phyloP scores from a whole-genome alignment of 2,113 vertebrate genomes.

The Zosterops pallidus region DNA sequence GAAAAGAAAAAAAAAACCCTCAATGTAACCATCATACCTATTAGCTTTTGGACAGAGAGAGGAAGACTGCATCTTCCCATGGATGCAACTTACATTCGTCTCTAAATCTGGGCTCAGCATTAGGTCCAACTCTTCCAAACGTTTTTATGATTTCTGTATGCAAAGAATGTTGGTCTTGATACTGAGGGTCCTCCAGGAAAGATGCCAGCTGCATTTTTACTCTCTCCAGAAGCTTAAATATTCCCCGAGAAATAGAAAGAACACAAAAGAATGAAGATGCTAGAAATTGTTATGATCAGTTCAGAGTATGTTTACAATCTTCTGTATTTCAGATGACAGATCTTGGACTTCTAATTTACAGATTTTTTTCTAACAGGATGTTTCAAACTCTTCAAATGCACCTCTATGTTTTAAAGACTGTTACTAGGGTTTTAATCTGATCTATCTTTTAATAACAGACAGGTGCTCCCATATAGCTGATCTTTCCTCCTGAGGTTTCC shows the following conservation, averaged over 20 bases:
- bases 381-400: not conserved
- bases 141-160: conserved; percentile 98
- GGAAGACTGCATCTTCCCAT: not conserved
- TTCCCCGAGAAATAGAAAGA: conserved; percentile 8
- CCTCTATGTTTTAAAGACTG: not conserved
- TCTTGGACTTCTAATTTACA: not conserved
- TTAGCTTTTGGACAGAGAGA: not conserved
- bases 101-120: conserved; percentile 95
- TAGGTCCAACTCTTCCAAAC: conserved; percentile 96
- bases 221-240: conserved; percentile 90
- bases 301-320: not conserved
- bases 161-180: conserved; percentile 97
- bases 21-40: not conserved
- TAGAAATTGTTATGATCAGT: not conserved
- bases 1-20: not conserved
- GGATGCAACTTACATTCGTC: conserved; percentile 88
- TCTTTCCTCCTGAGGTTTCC: not conserved
- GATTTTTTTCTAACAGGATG: not conserved
- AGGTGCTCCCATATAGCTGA: not conserved
- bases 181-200: conserved; percentile 97
- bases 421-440: not conserved
- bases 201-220: conserved; percentile 99
- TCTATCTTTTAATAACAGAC: not conserved
- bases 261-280: not conserved
- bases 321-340: not conserved